Evolutionary conservation across 2,888 invertebrate species (phyloP), one percentile per base, ranked within the genome.

Genomic region (Drosophila yooni): DNA sequence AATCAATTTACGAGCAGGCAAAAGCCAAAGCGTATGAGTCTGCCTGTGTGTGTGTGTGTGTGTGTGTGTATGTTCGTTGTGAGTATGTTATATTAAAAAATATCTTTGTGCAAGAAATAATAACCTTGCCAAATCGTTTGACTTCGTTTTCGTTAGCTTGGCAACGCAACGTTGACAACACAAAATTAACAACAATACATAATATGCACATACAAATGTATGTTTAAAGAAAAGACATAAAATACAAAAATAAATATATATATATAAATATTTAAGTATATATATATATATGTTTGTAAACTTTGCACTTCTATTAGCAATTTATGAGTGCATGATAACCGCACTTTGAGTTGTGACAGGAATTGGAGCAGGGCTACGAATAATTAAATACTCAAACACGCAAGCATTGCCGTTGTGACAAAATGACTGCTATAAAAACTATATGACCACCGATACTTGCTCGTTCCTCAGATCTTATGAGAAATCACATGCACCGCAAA

Each of bases 101-200:
- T 78, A 77, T 71, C 61, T 88, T 80, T 84, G 81, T 82, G 84
- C 85, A 84, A 84, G 85, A 84, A 78, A 84, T 85, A 88, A 88
- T 82, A 84, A 85, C 83, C 83, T 84, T 88, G 84, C 78, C 81
- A 82, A 88, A 85, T 77, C 82, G 73, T 71, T 84, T 78, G 84
- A 78, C 74, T 84, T 71, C 72, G 82, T 82, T 82, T 74, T 79
- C 31, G 52, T 63, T 50, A 34, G 63, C 61, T 64, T 78, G 78
- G 70, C 81, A 82, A 73, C 86, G 69, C 67, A 21, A 59, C 48
- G 66, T 69, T 33, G 58, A 50, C 48, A 52, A 36, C 58, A 59
- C 29, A 25, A 60, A 51, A 58, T 57, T 7, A 79, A 59, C 65
- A 60, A 60, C 50, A 77, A 57, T 25, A 34, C 40, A 48, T 25